Conservation (phyloP, 2,113 vertebrate genomes). For the Lasiurus borealis region DNA sequence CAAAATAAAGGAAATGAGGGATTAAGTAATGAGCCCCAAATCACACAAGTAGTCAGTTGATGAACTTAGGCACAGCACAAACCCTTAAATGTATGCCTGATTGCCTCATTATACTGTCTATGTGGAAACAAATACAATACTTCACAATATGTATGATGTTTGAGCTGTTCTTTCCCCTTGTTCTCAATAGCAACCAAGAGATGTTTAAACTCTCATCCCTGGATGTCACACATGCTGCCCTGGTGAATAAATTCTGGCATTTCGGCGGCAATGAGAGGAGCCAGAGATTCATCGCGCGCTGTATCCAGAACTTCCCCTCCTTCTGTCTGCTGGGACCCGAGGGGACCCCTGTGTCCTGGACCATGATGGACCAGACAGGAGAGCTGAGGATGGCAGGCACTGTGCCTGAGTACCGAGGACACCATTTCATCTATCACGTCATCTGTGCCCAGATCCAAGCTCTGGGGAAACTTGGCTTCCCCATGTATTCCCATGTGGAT, state of each 20-base stretch:
- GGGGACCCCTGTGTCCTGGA: constrained; percentile 36
- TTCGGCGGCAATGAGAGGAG: constrained; percentile 70
- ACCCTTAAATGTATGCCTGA: neutral
- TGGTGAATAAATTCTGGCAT: constrained; percentile 64
- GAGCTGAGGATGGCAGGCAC: constrained; percentile 64
- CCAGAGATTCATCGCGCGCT: constrained; percentile 42
- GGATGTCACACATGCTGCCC: constrained; percentile 41
- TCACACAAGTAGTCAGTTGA: no score
- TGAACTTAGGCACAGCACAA: neutral
- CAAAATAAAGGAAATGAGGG: neutral
- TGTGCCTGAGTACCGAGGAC: neutral
- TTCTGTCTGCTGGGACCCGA: constrained; percentile 44
- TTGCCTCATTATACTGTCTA: neutral
- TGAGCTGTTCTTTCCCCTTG: neutral
- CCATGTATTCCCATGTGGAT: neutral
- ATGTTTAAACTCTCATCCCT: constrained; percentile 16
- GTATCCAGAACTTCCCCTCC: constrained; percentile 57
- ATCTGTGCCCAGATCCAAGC: fast-evolving
- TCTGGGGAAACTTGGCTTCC: neutral
- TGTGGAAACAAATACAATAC: neutral
- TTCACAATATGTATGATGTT: neutral
- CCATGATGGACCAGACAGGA: constrained; percentile 70
- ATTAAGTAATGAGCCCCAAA: no score
- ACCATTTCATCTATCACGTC: neutral
- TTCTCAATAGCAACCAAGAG: neutral